Evolutionary conservation across 2,888 invertebrate genomes (phyloP).

Genomic region (Eretmocerus hayati): DNA sequence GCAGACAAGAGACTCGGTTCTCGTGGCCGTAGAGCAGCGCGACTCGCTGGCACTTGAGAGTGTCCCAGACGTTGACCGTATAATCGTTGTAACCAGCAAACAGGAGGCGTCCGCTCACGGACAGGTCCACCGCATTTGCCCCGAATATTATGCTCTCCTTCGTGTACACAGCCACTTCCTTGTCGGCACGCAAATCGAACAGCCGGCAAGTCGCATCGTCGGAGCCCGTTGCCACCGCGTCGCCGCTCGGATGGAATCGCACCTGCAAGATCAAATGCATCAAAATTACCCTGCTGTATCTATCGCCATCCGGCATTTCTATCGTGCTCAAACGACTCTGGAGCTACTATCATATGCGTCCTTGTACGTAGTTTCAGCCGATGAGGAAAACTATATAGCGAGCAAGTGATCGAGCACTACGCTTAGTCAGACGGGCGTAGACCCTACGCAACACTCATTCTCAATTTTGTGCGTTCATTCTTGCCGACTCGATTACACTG

Average conservation of each 20-base stretch:
- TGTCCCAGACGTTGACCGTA: constrained; percentile 98
- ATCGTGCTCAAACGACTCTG: too few relatives aligned
- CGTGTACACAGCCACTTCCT: constrained; percentile 91
- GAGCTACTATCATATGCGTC: too few relatives aligned
- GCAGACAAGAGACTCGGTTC: constrained; percentile 86
- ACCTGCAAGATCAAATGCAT: too few relatives aligned
- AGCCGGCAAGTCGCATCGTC: constrained; percentile 96
- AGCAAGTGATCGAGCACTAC: too few relatives aligned
- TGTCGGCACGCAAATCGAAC: constrained; percentile 95
- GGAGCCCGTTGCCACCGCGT: constrained; percentile 96
- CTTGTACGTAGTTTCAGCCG: too few relatives aligned
- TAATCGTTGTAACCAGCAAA: constrained; percentile 99
- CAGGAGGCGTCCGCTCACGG: constrained; percentile 86
- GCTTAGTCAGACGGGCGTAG: too few relatives aligned
- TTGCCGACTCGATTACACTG: too few relatives aligned
- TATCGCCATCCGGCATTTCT: too few relatives aligned
- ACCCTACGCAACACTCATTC: too few relatives aligned
- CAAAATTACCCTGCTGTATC: too few relatives aligned
- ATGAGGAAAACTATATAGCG: too few relatives aligned
- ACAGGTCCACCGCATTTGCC: constrained; percentile 95
- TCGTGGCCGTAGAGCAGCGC: constrained; percentile 92
- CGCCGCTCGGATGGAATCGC: constrained; percentile 97
- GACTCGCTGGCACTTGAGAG: constrained; percentile 84
- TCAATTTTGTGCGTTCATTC: too few relatives aligned
- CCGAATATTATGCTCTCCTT: constrained; percentile 98